These are phyloP conservation scores for Carlito syrichta DNA, from an alignment of 2,113 vertebrate genomes.

Conservation along the genomic window DNA sequence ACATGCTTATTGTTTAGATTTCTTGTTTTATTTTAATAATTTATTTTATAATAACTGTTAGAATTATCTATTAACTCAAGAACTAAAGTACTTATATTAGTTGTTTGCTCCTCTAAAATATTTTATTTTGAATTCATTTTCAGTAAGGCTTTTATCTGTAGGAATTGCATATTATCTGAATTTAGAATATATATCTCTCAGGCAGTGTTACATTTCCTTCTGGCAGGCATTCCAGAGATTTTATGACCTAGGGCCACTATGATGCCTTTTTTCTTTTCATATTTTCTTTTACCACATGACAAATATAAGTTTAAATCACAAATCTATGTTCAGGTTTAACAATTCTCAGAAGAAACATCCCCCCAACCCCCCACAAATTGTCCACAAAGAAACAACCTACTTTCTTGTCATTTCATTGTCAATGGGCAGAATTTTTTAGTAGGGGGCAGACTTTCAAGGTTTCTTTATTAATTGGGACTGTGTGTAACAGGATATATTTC, in stretches of 20 bases:
- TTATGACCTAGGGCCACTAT: not conserved
- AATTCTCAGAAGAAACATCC: not conserved
- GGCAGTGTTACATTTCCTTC: not conserved
- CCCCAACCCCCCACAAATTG: not conserved
- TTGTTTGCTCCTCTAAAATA: not conserved
- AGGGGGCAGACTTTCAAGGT: not conserved
- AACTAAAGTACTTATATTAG: not conserved
- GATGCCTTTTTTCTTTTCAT: not conserved
- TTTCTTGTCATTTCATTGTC: not conserved
- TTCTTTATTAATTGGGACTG: not conserved
- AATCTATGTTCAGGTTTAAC: not conserved
- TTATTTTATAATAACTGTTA: not conserved
- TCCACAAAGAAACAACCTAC: not conserved
- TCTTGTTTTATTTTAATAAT: not conserved
- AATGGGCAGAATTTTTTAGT: not conserved
- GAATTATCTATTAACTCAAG: not conserved
- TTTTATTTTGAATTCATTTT: not conserved
- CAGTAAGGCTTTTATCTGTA: not conserved
- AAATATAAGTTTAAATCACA: conserved; percentile 25
- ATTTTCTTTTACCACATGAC: not conserved
- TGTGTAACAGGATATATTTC: not conserved
- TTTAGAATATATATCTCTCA: not conserved
- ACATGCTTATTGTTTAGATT: not conserved
- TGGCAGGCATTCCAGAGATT: not conserved
- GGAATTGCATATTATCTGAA: not conserved